Conservation (phyloP, 2,113 vertebrate species). For the Pithys albifrons region DNA sequence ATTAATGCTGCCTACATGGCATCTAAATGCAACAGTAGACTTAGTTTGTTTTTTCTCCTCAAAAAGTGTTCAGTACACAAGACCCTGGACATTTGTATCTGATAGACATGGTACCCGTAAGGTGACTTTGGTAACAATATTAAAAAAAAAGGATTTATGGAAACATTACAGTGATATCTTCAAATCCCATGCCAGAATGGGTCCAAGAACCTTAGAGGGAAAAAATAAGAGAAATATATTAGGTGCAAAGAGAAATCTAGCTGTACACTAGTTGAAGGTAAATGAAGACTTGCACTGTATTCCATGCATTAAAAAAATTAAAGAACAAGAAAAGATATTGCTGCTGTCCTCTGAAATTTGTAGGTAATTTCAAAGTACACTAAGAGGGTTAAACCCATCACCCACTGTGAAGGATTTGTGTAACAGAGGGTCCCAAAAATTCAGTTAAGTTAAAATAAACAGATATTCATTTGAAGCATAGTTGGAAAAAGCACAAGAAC, state of each 20-base stretch:
- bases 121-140: background rate
- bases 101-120: background rate
- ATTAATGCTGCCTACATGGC: background rate
- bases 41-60: background rate
- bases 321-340: background rate
- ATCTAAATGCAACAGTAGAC: background rate
- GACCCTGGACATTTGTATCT: background rate
- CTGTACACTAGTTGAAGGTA: background rate
- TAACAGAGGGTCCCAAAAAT: background rate
- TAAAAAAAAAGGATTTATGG: background rate
- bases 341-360: background rate
- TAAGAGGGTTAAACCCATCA: background rate
- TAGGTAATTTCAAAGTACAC: background rate
- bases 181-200: background rate
- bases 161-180: background rate
- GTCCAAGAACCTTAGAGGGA: background rate
- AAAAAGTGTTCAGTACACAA: background rate
- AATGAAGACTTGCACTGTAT: background rate
- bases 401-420: background rate
- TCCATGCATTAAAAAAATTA: background rate
- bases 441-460: background rate
- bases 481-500: background rate
- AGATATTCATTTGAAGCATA: background rate
- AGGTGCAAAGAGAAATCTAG: background rate
- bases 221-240: background rate